Percentiles rank a stretch among this genome's conserved stretches.
Conservation (phyloP, 2,888 invertebrate genomes). For the Diplolepis rosae region DNA sequence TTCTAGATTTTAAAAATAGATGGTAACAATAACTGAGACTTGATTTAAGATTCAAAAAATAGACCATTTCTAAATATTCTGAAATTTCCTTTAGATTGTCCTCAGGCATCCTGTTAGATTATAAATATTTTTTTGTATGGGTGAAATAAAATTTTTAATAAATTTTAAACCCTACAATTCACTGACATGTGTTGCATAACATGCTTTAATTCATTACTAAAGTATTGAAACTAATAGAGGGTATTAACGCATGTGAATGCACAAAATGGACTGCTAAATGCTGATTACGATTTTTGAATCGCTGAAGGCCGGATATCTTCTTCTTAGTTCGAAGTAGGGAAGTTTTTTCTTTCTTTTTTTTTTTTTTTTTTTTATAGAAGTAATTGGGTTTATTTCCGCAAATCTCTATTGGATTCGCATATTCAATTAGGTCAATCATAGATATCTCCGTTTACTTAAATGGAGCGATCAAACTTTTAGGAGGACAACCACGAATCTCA, state of each 20-base stretch:
- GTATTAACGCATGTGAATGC: constrained; percentile 4
- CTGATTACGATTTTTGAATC: background rate
- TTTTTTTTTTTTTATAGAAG: background rate
- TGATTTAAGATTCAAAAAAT: too few relatives aligned
- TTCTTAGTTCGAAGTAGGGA: background rate
- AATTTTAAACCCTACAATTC: constrained; percentile 3
- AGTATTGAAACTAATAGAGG: background rate
- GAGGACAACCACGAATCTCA: background rate
- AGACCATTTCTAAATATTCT: too few relatives aligned
- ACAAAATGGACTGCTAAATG: constrained; percentile 29
- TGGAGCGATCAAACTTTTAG: background rate
- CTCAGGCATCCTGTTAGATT: too few relatives aligned
- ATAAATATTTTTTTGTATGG: too few relatives aligned
- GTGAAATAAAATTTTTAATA: background rate
- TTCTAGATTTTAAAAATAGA: too few relatives aligned
- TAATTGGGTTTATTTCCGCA: constrained; percentile 2
- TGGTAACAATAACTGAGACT: too few relatives aligned
- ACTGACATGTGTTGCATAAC: background rate
- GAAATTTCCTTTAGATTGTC: too few relatives aligned
- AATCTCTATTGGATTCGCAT: background rate
- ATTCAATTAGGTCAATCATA: constrained; percentile 5
- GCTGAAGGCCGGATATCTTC: background rate
- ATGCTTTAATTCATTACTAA: constrained; percentile 2
- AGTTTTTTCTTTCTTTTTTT: background rate
- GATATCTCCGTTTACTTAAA: constrained; percentile 11